Percentiles rank a stretch among this genome's conserved stretches.
Conservation (phyloP, 2,888 invertebrate species). For the Drosophila neutralis region DNA sequence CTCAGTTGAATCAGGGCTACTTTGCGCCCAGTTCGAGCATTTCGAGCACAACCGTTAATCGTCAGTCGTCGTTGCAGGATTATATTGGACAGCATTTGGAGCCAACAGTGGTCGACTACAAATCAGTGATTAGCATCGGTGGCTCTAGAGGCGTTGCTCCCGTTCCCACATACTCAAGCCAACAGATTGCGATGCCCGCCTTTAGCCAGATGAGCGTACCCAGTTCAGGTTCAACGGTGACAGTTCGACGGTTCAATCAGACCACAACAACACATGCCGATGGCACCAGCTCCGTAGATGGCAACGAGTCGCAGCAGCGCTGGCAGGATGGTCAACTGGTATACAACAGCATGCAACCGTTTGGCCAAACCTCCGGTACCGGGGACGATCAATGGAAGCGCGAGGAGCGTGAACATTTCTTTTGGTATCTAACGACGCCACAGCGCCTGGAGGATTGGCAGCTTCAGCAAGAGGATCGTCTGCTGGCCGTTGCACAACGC, state of each 20-base stretch:
- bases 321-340: conserved; percentile 82
- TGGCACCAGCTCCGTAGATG: conserved; percentile 77
- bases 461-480: conserved; percentile 81
- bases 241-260: conserved; percentile 76
- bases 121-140: conserved; percentile 76
- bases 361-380: conserved; percentile 74
- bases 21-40: conserved; percentile 19
- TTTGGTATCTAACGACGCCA: conserved; percentile 78
- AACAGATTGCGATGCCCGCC: conserved; percentile 21
- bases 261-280: conserved; percentile 76
- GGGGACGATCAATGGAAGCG: conserved; percentile 83
- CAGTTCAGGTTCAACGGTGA: conserved; percentile 70
- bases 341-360: conserved; percentile 77
- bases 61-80: conserved; percentile 72
- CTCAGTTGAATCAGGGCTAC: conserved; percentile 40
- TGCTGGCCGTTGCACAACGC: conserved; percentile 75
- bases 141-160: conserved; percentile 15
- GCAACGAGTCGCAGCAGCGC: conserved; percentile 77
- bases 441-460: conserved; percentile 82
- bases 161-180: conserved; percentile 11
- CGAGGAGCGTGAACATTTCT: conserved; percentile 83
- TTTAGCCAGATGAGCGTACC: conserved; percentile 53
- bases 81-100: conserved; percentile 78
- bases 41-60: conserved; percentile 54
- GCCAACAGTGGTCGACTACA: conserved; percentile 78